phyloP scores from a whole-genome alignment of 2,113 vertebrate species.

The Taxidea taxus region DNA sequence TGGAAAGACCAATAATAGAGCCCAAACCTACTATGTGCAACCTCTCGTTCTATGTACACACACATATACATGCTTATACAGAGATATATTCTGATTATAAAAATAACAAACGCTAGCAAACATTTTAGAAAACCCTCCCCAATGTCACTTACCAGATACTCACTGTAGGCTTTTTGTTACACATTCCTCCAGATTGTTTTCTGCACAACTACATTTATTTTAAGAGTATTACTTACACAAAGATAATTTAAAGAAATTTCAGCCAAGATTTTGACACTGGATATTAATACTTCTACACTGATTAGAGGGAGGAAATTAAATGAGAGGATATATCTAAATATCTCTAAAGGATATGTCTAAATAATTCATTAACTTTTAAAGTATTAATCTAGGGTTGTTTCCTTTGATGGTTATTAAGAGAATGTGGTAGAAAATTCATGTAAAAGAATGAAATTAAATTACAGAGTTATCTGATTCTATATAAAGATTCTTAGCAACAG shows the following conservation, averaged over 20 bases:
- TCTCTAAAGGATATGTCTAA: constrained; percentile 42
- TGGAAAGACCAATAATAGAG: not conserved
- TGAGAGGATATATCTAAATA: constrained; percentile 44
- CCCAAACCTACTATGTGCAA: not conserved
- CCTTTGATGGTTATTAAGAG: constrained; percentile 20
- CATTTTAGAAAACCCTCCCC: not conserved
- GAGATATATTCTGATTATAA: not conserved
- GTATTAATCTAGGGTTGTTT: constrained; percentile 43
- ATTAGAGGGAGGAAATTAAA: constrained; percentile 42
- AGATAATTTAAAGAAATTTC: constrained; percentile 45
- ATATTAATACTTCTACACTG: constrained; percentile 19
- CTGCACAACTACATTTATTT: not conserved
- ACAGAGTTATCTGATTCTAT: not conserved
- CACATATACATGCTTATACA: not conserved
- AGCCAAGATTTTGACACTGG: constrained; percentile 14
- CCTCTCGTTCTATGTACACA: not conserved
- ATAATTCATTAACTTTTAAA: constrained; percentile 59
- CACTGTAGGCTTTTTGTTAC: not conserved
- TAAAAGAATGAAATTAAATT: constrained; percentile 53
- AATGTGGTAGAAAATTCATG: constrained; percentile 5
- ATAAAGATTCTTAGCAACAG: not conserved
- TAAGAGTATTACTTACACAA: not conserved
- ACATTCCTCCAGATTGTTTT: constrained; percentile 14
- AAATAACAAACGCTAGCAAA: not conserved
- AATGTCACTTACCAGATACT: not conserved